A percentile compares a stretch with the other conserved stretches of the same genome.
These are phyloP conservation scores for Agrypnia vestita DNA, from an alignment of 1,140 invertebrate genomes.

Conservation along the genomic window DNA sequence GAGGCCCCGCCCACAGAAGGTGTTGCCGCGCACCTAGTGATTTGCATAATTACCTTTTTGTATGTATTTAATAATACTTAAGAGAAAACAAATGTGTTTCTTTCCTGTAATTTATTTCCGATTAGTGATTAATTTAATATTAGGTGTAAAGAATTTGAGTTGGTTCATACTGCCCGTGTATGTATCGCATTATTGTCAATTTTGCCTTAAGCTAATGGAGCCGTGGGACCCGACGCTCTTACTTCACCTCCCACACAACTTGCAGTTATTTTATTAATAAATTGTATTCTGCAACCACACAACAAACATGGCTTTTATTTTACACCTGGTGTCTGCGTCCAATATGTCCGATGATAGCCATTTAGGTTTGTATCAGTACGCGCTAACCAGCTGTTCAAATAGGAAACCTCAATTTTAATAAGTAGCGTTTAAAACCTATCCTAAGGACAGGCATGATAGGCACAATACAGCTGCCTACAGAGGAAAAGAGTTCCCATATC, in stretches of 20 bases:
- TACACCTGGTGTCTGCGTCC: neutral
- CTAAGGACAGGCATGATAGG: no score
- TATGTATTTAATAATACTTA: constrained; percentile 66
- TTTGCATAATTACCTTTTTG: constrained; percentile 64
- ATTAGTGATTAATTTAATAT: constrained; percentile 43
- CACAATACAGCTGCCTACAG: no score
- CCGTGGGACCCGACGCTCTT: constrained; percentile 34
- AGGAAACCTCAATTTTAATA: no score
- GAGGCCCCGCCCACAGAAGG: constrained; percentile 64
- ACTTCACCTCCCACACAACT: constrained; percentile 53
- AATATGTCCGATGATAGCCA: no score
- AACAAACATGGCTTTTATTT: constrained; percentile 46
- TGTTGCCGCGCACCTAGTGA: constrained; percentile 74
- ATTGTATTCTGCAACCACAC: constrained; percentile 61
- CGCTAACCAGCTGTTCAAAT: no score
- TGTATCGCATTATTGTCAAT: constrained; percentile 56
- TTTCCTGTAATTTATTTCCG: constrained; percentile 47
- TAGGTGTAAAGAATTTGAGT: constrained; percentile 47
- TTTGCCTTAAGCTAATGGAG: constrained; percentile 51
- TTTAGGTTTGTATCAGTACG: no score
- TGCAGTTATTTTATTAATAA: constrained; percentile 61
- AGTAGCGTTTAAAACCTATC: no score
- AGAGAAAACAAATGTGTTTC: constrained; percentile 14
- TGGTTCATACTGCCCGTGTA: constrained; percentile 40
- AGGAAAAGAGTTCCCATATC: no score